These are phyloP conservation scores for Ichneumoninae sp. DNA, from an alignment of 2,888 invertebrate species.

Conservation along the genomic window DNA sequence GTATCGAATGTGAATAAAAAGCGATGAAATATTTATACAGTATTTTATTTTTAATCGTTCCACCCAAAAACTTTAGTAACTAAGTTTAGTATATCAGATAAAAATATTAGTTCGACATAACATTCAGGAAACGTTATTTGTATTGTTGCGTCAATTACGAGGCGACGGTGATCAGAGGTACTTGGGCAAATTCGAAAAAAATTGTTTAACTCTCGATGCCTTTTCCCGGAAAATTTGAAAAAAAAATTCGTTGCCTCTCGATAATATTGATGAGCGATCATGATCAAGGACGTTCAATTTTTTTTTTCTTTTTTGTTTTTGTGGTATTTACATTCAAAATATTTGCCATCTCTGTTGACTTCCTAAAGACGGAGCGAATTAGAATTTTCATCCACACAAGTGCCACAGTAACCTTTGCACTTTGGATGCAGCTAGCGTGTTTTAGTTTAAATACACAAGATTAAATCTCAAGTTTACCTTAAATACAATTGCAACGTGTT, in stretches of 20 bases:
- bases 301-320: constrained; percentile 5
- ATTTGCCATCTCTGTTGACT: background rate
- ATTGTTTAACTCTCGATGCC: background rate
- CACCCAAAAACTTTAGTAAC: constrained; percentile 60
- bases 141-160: background rate
- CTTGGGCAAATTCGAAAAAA: constrained; percentile 1
- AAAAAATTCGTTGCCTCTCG: background rate
- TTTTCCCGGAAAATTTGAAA: background rate
- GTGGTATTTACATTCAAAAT: background rate
- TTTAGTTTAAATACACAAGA: background rate
- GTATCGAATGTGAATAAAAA: background rate
- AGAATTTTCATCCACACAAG: background rate
- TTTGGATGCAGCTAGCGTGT: background rate
- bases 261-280: background rate
- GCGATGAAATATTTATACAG: background rate
- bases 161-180: constrained; percentile 1
- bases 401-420: background rate
- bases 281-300: too few relatives aligned
- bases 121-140: constrained; percentile 69
- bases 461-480: background rate
- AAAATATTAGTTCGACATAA: constrained; percentile 77
- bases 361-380: background rate
- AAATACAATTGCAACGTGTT: constrained; percentile 18
- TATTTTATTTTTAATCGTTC: background rate
- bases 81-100: constrained; percentile 76